Percentiles rank a stretch among this genome's conserved stretches.
These are phyloP conservation scores for Barypeithes pellucidus DNA, from an alignment of 2,888 invertebrate genomes.

Conservation along the genomic window DNA sequence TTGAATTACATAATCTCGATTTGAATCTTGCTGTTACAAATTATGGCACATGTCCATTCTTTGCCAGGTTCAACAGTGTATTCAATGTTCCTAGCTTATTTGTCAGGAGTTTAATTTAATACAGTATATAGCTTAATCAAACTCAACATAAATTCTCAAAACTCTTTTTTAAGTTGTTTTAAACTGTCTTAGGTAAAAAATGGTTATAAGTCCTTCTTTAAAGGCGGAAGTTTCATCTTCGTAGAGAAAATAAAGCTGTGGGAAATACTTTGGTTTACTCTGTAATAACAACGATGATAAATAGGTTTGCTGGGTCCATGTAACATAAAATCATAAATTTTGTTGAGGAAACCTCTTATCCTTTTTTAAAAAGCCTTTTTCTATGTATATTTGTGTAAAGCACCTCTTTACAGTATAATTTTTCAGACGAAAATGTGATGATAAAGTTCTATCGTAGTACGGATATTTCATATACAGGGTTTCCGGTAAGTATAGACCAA, in stretches of 20 bases:
- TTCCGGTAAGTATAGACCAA: too few species aligned
- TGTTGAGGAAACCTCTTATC: slow-evolving; percentile 12
- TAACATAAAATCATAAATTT: slow-evolving; percentile 37
- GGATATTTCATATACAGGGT: background rate
- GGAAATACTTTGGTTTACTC: slow-evolving; percentile 9
- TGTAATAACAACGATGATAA: slow-evolving; percentile 26
- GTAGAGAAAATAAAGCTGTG: slow-evolving; percentile 18
- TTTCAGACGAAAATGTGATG: slow-evolving; percentile 17
- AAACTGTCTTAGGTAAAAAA: too few species aligned
- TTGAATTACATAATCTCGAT: too few species aligned
- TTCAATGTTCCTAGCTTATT: too few species aligned
- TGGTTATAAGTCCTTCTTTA: too few species aligned
- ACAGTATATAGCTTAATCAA: too few species aligned
- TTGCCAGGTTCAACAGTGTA: too few species aligned
- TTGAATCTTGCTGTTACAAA: too few species aligned
- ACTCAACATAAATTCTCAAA: too few species aligned
- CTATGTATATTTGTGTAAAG: slow-evolving; percentile 14
- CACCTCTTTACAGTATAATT: slow-evolving; percentile 17
- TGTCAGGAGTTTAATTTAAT: too few species aligned
- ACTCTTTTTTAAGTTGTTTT: too few species aligned
- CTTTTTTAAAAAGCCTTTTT: slow-evolving; percentile 16
- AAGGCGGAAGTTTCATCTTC: background rate
- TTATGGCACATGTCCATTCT: too few species aligned
- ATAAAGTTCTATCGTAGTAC: background rate
- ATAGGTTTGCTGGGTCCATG: slow-evolving; percentile 7